A percentile compares a stretch with the other conserved stretches of the same genome.
Conservation (phyloP, 2,888 invertebrate species). For the Ophion ellenae region DNA sequence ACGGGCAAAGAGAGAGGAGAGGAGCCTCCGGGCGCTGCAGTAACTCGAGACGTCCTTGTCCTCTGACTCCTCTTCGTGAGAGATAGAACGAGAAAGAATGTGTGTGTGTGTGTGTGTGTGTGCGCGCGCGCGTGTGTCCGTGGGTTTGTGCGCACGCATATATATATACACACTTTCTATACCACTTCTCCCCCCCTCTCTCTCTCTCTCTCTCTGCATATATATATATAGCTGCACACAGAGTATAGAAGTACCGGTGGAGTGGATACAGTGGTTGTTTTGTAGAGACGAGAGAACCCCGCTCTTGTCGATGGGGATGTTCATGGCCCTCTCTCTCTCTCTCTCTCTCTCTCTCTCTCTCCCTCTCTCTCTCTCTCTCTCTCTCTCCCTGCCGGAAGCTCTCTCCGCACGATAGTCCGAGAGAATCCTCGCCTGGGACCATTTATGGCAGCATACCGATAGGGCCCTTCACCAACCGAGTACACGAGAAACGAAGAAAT, state of each 20-base stretch:
- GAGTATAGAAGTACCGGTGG: slow-evolving; percentile 8
- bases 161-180: too few species aligned
- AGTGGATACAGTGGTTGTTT: slow-evolving; percentile 44
- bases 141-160: too few species aligned
- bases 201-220: not conserved
- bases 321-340: slow-evolving; percentile 11
- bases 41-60: slow-evolving; percentile 66
- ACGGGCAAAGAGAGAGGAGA: slow-evolving; percentile 9
- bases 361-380: not conserved
- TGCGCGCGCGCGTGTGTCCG: too few species aligned
- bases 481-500: slow-evolving; percentile 37
- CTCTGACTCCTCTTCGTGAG: slow-evolving; percentile 44
- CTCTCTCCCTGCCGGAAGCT: slow-evolving; percentile 55
- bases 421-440: slow-evolving; percentile 65
- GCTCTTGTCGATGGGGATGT: slow-evolving; percentile 60
- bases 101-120: not conserved
- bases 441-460: slow-evolving; percentile 71
- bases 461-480: slow-evolving; percentile 60
- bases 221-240: slow-evolving; percentile 1
- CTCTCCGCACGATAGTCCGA: slow-evolving; percentile 59
- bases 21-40: slow-evolving; percentile 54
- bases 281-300: slow-evolving; percentile 41
- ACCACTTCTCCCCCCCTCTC: too few species aligned
- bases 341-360: slow-evolving; percentile 23
- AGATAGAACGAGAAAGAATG: slow-evolving; percentile 20